Evolutionary conservation across 2,113 vertebrate species (phyloP), one percentile per base, ranked within the genome.

Genomic region (Amphilophus citrinellus): DNA sequence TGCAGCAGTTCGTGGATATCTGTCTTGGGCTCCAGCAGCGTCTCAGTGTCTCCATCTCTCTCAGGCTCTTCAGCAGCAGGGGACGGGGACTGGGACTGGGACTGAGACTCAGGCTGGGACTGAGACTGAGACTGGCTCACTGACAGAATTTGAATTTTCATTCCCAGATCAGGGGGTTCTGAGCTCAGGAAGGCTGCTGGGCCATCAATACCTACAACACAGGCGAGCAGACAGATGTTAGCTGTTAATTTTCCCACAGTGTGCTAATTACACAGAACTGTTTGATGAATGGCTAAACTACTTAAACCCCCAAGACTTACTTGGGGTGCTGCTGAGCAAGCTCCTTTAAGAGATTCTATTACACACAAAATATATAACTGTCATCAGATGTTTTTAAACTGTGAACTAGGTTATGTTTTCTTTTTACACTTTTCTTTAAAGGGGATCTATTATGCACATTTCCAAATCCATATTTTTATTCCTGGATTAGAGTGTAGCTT

Each of bases 1-100:
- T 97, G 95, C 63, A 99, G 95, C 80, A 98, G 94, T 86, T 98
- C 96, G 9, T 98, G 97, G 22, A 99, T 96, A 84, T 97, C 97
- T 10, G 95, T 95, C 88, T 97, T 99, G 88, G 95, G 78, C n/a
- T 96, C 95, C 22, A 91, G 82, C 57, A 94, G 76, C 18, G 88
- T 84, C 75, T 97, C 96, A 1, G 92, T 95, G 78, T 94, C 94
- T 24, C 91, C 88, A 8, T 95, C 95, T 53, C 92, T 89, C 87
- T 97, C 96, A 0, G 87, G 63, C n/a, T 87, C 94, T 14, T 96
- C 96, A 44, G 95, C 92, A 7, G 91, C 27, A 27, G 94, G 91
- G 6, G 83, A n/a, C 44, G 94, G 91, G 6, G 83, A n/a, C 44
- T 32, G 47, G 17, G 47, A 20, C 44, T 86, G 92, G 11, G 60